These are phyloP conservation scores for Leptinotarsa lineolata DNA, from an alignment of 1,140 invertebrate genomes.

Conservation along the genomic window DNA sequence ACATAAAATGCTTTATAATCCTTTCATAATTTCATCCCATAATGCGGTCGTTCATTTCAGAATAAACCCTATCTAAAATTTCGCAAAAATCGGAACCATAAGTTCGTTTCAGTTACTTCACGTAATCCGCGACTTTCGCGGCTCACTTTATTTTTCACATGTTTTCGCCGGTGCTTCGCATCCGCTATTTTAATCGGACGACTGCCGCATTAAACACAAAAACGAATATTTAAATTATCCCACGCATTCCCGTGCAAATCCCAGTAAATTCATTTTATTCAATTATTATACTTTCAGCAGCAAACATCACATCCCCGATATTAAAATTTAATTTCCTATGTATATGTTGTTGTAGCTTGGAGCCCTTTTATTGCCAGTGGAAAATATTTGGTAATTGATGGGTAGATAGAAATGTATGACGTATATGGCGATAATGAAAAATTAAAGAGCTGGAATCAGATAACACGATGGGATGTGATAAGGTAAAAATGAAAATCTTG, in stretches of 20 bases:
- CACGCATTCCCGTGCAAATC: conserved; percentile 7
- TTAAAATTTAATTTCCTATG: conserved; percentile 1
- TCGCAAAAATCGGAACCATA: background rate
- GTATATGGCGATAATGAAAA: no score
- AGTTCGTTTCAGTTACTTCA: background rate
- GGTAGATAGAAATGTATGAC: background rate
- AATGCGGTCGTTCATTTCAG: no score
- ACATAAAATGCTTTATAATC: no score
- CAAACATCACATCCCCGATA: background rate
- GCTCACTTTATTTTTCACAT: background rate
- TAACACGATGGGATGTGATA: no score
- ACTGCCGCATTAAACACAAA: background rate
- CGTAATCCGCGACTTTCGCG: background rate
- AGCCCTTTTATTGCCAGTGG: background rate
- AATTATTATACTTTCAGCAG: conserved; percentile 1
- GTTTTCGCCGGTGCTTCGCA: background rate
- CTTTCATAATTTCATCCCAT: no score
- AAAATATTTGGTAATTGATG: conserved; percentile 7
- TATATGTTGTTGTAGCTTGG: background rate
- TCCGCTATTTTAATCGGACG: background rate
- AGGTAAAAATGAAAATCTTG: no score
- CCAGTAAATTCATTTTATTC: conserved; percentile 6
- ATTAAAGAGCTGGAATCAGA: no score
- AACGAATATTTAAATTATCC: conserved; percentile 3
- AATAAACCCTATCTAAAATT: background rate